A percentile compares a stretch with the other conserved stretches of the same genome.
Evolutionary conservation across 2,888 invertebrate genomes (phyloP).

Genomic region (Agrochola lychnidis): DNA sequence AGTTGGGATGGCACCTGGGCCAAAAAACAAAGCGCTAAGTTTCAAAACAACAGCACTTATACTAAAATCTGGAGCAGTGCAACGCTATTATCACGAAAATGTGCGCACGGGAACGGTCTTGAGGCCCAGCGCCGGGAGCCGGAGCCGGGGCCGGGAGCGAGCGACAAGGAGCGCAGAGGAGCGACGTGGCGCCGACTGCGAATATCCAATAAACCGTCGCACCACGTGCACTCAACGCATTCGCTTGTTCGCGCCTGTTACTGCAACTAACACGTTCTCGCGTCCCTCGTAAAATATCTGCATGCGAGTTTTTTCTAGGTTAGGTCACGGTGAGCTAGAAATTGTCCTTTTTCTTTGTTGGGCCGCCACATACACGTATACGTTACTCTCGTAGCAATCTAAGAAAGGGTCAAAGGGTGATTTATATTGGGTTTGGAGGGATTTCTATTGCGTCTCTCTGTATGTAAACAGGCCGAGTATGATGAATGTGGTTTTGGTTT

Average conservation of each 20-base stretch:
- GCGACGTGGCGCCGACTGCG: conserved; percentile 29
- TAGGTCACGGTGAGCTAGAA: not conserved
- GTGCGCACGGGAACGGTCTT: conserved; percentile 21
- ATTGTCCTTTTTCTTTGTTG: not conserved
- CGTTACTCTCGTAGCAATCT: conserved; percentile 19
- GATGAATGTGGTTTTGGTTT: conserved; percentile 19
- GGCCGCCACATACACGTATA: no score
- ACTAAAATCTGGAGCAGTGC: conserved; percentile 57
- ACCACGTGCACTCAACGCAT: conserved; percentile 66
- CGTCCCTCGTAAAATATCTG: conserved; percentile 49
- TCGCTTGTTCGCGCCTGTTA: conserved; percentile 56
- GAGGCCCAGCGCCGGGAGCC: not conserved
- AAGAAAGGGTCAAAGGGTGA: conserved; percentile 34
- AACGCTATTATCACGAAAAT: conserved; percentile 59
- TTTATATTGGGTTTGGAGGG: conserved; percentile 34
- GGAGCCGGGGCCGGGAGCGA: conserved; percentile 20
- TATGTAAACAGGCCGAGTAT: conserved; percentile 14
- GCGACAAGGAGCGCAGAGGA: conserved; percentile 3
- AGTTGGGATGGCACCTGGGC: not conserved
- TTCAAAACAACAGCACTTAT: conserved; percentile 42
- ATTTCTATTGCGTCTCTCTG: conserved; percentile 29
- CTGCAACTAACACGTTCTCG: conserved; percentile 64
- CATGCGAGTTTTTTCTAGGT: conserved; percentile 31
- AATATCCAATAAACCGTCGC: conserved; percentile 68
- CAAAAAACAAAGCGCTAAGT: conserved; percentile 32